A percentile compares a stretch with the other conserved stretches of the same genome.
These are phyloP conservation scores for Neuroscelio doddi DNA, from an alignment of 2,888 invertebrate genomes.

Conservation along the genomic window DNA sequence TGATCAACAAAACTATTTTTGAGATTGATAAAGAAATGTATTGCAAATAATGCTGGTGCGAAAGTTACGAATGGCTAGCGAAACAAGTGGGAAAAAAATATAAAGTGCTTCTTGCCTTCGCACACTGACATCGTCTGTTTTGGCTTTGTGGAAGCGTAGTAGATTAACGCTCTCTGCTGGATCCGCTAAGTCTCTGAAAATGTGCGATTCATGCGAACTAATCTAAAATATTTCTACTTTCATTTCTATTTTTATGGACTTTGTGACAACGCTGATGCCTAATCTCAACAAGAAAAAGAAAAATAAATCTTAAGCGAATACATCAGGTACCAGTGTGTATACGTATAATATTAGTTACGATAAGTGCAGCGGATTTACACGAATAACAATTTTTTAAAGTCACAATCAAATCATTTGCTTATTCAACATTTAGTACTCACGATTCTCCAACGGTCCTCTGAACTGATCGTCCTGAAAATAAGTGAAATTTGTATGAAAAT, in stretches of 20 bases:
- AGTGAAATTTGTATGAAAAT: not conserved
- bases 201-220: conserved; percentile 54
- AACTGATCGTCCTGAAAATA: conserved; percentile 62
- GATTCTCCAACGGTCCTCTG: conserved; percentile 67
- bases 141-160: conserved; percentile 68
- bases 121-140: conserved; percentile 63
- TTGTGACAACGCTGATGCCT: conserved; percentile 8
- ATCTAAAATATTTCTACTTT: conserved; percentile 38
- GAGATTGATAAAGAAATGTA: not conserved
- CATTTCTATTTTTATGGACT: not conserved
- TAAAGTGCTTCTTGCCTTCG: conserved; percentile 68
- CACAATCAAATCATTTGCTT: conserved; percentile 5
- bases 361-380: conserved; percentile 14
- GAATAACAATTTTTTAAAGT: conserved; percentile 1
- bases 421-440: conserved; percentile 59
- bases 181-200: conserved; percentile 70
- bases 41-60: conserved; percentile 23
- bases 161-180: conserved; percentile 68
- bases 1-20: not conserved
- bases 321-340: conserved; percentile 6
- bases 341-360: conserved; percentile 35
- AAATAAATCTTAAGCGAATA: conserved; percentile 4
- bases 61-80: conserved; percentile 23
- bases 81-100: conserved; percentile 47
- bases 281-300: conserved; percentile 7